A percentile compares a stretch with the other conserved stretches of the same genome.
These are phyloP conservation scores for Aptenodytes patagonicus DNA, from an alignment of 2,113 vertebrate species.

Conservation along the genomic window DNA sequence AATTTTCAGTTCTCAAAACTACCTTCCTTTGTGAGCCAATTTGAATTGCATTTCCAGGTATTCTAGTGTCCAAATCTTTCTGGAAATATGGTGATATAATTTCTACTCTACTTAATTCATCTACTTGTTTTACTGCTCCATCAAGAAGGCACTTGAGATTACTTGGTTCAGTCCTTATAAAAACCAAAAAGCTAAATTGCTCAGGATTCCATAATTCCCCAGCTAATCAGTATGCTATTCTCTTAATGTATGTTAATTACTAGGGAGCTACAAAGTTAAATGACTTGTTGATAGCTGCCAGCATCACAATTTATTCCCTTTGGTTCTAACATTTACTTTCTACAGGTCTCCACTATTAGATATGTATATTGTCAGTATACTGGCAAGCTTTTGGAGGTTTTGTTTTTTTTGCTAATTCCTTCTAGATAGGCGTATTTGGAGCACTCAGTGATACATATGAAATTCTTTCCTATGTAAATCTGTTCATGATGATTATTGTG, in stretches of 20 bases:
- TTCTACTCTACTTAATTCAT: background rate
- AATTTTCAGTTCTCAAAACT: background rate
- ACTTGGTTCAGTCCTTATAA: background rate
- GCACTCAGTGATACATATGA: background rate
- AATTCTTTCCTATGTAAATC: background rate
- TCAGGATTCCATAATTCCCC: background rate
- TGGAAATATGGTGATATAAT: background rate
- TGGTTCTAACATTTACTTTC: background rate
- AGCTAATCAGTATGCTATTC: background rate
- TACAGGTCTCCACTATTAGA: background rate
- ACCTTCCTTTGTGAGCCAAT: background rate
- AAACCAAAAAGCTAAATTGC: background rate
- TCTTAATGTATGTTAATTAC: background rate
- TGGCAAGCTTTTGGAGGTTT: background rate
- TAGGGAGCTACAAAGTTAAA: background rate
- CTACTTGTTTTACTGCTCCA: background rate
- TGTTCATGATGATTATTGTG: background rate
- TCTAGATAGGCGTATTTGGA: background rate
- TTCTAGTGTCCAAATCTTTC: background rate
- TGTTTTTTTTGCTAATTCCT: background rate
- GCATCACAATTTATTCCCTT: background rate
- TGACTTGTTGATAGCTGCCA: background rate
- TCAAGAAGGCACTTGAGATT: background rate
- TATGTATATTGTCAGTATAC: background rate
- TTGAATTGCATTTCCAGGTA: background rate